A percentile compares a stretch with the other conserved stretches of the same genome.
Conservation (phyloP, 2,113 vertebrate species). For the Haplotaxodon microlepis region DNA sequence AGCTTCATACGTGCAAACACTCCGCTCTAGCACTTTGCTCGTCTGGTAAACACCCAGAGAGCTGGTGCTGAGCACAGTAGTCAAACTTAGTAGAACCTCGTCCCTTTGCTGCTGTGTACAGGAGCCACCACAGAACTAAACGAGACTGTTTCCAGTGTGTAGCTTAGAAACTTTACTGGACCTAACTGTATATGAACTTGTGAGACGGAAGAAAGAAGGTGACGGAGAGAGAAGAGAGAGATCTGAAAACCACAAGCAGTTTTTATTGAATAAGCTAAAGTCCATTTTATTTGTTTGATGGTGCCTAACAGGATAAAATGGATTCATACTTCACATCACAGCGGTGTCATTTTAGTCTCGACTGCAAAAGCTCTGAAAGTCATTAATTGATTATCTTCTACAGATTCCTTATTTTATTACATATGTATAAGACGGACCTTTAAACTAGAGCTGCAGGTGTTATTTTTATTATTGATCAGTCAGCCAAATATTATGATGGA, state of each 20-base stretch:
- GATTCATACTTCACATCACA: neutral
- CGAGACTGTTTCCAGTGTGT: neutral
- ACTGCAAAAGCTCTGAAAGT: neutral
- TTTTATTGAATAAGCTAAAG: conserved; percentile 41
- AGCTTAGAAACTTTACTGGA: conserved; percentile 1
- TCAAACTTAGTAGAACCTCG: neutral
- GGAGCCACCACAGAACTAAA: neutral
- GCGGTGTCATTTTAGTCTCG: neutral
- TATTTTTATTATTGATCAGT: neutral
- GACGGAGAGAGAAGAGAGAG: neutral
- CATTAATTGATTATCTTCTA: neutral
- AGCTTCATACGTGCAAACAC: neutral
- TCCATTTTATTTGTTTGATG: conserved; percentile 9
- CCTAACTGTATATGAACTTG: neutral
- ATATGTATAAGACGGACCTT: neutral
- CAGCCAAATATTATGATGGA: neutral
- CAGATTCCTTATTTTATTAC: neutral
- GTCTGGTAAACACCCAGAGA: neutral
- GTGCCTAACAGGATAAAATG: conserved; percentile 29
- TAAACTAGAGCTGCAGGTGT: neutral
- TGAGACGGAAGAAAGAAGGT: neutral
- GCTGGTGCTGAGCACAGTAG: neutral
- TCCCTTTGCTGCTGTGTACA: conserved; percentile 23
- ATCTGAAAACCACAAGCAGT: neutral
- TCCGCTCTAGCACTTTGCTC: neutral